A percentile compares a stretch with the other conserved stretches of the same genome.
phyloP scores from a whole-genome alignment of 2,797 vertebrate species.

The Lacerta bilineata region DNA sequence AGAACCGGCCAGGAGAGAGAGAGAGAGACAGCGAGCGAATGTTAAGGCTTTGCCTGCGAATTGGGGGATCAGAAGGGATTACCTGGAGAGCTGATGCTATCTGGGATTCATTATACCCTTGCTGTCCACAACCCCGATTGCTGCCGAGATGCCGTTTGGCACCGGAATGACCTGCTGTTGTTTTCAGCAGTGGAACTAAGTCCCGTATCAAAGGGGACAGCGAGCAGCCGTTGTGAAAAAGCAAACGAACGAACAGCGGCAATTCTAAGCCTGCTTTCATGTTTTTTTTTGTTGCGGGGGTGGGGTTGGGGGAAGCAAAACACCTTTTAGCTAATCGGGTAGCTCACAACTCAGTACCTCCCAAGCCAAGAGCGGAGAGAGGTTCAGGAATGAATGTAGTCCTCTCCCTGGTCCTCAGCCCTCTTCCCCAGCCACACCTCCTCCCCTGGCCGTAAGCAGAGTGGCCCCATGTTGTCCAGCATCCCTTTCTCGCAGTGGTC shows the following conservation, averaged over 20 bases:
- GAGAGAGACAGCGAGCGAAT: not conserved
- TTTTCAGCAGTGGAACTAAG: not conserved
- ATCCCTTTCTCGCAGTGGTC: no score
- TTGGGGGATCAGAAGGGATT: slow-evolving; percentile 39
- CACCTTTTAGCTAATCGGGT: not conserved
- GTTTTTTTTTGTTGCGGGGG: not conserved
- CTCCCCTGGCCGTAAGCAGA: no score
- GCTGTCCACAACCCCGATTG: not conserved
- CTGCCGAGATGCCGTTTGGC: not conserved
- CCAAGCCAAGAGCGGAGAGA: not conserved
- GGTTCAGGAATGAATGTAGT: no score
- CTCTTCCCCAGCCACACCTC: no score
- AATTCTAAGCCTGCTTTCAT: not conserved
- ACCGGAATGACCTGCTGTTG: not conserved
- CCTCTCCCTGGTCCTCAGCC: no score
- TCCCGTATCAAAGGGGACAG: not conserved
- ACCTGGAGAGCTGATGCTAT: not conserved
- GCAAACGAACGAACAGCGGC: not conserved
- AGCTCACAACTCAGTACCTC: not conserved
- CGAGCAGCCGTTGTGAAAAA: not conserved
- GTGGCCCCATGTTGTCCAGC: no score
- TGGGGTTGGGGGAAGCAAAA: not conserved
- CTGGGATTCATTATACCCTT: slow-evolving; percentile 30
- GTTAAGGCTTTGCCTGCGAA: slow-evolving; percentile 18
- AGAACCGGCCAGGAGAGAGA: not conserved